Evolutionary conservation across 1,140 invertebrate genomes (phyloP).

Genomic region (Nephila pilipes): DNA sequence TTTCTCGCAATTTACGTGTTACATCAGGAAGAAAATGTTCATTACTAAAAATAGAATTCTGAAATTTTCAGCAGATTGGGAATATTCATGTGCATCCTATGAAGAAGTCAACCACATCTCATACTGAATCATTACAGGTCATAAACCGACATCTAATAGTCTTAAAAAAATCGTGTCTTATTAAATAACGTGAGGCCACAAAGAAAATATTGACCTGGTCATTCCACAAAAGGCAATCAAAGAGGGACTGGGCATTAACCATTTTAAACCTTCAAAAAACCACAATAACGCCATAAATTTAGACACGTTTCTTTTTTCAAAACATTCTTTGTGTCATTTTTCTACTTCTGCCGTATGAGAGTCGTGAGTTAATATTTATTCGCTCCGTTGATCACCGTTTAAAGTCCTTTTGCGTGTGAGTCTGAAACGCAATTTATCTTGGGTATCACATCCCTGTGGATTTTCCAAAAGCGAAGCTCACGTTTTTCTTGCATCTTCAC

Average conservation of each 20-base stretch:
- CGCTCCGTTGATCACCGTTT: not conserved
- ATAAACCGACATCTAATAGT: not conserved
- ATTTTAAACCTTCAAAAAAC: not conserved
- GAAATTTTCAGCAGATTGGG: too few relatives aligned
- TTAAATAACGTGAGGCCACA: not conserved
- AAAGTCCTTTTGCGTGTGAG: not conserved
- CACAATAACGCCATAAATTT: constrained; percentile 49
- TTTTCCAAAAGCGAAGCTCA: constrained; percentile 15
- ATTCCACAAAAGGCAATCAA: not conserved
- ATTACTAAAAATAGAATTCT: too few relatives aligned
- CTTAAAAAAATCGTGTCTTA: not conserved
- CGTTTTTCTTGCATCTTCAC: not conserved
- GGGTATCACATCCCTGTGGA: not conserved
- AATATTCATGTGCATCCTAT: too few relatives aligned
- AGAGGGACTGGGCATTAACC: not conserved
- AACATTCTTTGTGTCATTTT: not conserved
- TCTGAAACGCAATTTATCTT: not conserved
- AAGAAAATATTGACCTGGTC: constrained; percentile 18
- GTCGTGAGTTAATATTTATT: constrained; percentile 14
- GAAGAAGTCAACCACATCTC: too few relatives aligned
- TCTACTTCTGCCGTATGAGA: not conserved
- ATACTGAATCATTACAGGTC: too few relatives aligned
- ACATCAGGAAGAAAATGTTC: too few relatives aligned
- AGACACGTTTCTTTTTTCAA: not conserved
- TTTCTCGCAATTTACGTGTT: too few relatives aligned